Evolutionary conservation across 2,113 vertebrate species (phyloP).

Genomic region (Scartelaos histophorus): DNA sequence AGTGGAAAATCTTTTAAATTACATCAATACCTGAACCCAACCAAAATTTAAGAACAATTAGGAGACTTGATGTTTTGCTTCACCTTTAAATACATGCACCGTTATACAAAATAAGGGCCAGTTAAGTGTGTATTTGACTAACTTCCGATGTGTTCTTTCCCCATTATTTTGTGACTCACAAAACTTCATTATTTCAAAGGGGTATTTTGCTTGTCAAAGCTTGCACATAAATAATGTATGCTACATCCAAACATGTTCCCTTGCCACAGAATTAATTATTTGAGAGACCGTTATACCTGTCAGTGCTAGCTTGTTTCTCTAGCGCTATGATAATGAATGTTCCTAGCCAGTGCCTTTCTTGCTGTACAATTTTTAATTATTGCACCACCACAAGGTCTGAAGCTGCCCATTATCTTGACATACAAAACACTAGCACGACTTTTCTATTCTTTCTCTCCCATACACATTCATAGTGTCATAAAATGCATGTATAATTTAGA

Average conservation of each 20-base stretch:
- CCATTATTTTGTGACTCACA: neutral
- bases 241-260: constrained; percentile 9
- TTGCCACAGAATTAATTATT: neutral
- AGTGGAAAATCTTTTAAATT: too few relatives aligned
- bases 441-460: neutral
- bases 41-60: neutral
- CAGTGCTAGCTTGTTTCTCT: constrained; percentile 1
- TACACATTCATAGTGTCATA: neutral
- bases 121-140: neutral
- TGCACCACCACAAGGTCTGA: neutral
- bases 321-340: neutral
- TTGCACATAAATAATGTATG: constrained; percentile 3
- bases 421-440: neutral
- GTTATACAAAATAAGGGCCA: neutral
- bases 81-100: neutral
- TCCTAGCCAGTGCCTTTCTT: neutral
- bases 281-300: constrained; percentile 25
- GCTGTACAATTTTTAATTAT: neutral
- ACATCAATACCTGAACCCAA: too few relatives aligned
- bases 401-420: constrained; percentile 3
- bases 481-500: constrained; percentile 23
- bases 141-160: neutral
- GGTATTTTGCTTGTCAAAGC: neutral
- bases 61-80: neutral
- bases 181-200: constrained; percentile 4